Evolutionary conservation across 2,113 vertebrate species (phyloP).

Genomic region (Cariama cristata): DNA sequence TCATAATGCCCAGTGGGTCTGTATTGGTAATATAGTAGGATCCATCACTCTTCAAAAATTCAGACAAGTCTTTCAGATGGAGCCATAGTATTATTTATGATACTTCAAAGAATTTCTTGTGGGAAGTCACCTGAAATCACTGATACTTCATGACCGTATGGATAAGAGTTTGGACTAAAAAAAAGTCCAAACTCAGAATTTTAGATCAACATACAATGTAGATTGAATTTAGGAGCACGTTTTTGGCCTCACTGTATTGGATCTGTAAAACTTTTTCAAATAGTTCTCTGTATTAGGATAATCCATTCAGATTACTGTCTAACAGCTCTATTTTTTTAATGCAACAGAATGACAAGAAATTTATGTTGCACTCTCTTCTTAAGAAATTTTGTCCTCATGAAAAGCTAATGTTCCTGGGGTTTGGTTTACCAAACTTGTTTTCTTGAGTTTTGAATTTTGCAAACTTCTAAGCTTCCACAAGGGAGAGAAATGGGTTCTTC

Average conservation of each 20-base stretch:
- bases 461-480: background rate
- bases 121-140: background rate
- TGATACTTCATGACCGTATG: background rate
- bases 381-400: background rate
- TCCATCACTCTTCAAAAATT: background rate
- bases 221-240: accelerated
- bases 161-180: background rate
- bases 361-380: background rate
- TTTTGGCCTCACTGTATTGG: background rate
- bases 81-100: background rate
- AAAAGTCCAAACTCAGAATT: background rate
- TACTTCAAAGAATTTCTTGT: background rate
- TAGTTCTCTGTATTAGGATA: background rate
- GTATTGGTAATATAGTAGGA: background rate
- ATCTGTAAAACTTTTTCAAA: background rate
- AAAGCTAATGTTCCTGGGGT: background rate
- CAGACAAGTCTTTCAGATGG: background rate
- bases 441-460: background rate
- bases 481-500: background rate
- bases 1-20: background rate
- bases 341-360: background rate
- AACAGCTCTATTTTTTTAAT: background rate
- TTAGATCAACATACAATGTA: accelerated
- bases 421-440: background rate
- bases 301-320: background rate